phyloP scores from a whole-genome alignment of 2,888 invertebrate genomes.

The Platycnemis pennipes region DNA sequence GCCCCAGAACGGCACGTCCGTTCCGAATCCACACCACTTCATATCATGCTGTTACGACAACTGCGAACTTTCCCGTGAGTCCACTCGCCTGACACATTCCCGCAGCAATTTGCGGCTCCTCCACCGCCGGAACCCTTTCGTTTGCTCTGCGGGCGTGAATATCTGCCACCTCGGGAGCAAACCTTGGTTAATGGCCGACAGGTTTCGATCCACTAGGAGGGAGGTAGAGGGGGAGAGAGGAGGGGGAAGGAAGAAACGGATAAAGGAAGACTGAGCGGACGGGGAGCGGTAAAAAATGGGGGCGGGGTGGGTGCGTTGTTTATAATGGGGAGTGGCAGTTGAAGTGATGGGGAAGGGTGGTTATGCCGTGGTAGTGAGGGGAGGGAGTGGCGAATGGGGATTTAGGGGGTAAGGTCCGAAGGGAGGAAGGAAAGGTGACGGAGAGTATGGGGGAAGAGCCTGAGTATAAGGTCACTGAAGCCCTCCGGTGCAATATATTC shows the following conservation, averaged over 20 bases:
- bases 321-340: conserved; percentile 35
- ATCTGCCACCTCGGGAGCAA: conserved; percentile 11
- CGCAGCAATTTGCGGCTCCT: background rate
- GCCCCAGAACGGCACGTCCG: too few relatives aligned
- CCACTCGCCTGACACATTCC: background rate
- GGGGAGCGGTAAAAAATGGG: background rate
- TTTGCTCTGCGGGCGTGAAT: background rate
- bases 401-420: background rate
- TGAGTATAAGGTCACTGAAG: background rate
- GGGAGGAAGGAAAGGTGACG: background rate
- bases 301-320: background rate
- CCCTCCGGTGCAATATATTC: conserved; percentile 28
- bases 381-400: background rate
- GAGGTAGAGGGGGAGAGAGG: background rate
- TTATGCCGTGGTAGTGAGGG: background rate
- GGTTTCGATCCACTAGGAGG: background rate
- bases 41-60: background rate
- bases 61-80: background rate
- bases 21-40: background rate
- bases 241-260: background rate
- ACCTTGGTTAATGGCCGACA: background rate
- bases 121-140: background rate
- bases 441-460: background rate
- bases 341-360: background rate
- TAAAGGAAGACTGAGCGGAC: background rate